Conservation (phyloP, 2,888 invertebrate genomes). For the Sinhomidia bicolor region DNA sequence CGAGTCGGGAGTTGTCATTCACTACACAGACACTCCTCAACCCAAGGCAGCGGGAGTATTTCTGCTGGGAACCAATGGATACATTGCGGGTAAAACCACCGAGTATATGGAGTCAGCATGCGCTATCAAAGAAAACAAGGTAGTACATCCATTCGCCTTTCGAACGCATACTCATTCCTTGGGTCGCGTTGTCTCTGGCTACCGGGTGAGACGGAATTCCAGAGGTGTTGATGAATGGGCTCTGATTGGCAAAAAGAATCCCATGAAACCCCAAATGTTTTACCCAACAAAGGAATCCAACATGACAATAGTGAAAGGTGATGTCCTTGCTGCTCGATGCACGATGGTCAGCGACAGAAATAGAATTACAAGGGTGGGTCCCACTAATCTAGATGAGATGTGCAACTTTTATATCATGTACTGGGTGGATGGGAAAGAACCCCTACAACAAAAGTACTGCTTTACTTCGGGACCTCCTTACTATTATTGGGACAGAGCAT, state of each 20-base stretch:
- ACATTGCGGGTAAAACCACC: slow-evolving; percentile 86
- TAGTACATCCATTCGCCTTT: slow-evolving; percentile 96
- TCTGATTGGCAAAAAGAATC: slow-evolving; percentile 90
- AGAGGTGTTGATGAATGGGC: slow-evolving; percentile 88
- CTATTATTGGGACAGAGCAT: slow-evolving; percentile 89
- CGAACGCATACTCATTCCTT: slow-evolving; percentile 96
- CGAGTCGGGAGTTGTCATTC: slow-evolving; percentile 91
- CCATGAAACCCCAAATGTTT: slow-evolving; percentile 96
- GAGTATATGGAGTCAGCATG: slow-evolving; percentile 97
- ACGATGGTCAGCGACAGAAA: slow-evolving; percentile 91
- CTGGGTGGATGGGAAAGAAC: slow-evolving; percentile 90
- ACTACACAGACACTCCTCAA: slow-evolving; percentile 89
- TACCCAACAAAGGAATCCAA: slow-evolving; percentile 87
- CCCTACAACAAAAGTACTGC: slow-evolving; percentile 90
- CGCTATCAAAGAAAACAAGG: slow-evolving; percentile 89
- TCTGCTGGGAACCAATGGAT: slow-evolving; percentile 93
- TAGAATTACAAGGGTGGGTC: slow-evolving; percentile 87
- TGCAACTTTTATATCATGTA: slow-evolving; percentile 98
- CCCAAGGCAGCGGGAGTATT: slow-evolving; percentile 95
- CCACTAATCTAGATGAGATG: slow-evolving; percentile 95
- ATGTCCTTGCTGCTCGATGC: slow-evolving; percentile 93
- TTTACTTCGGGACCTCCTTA: slow-evolving; percentile 92
- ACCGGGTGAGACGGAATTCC: slow-evolving; percentile 85
- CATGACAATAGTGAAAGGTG: slow-evolving; percentile 86
- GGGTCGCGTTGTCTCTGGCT: slow-evolving; percentile 92